Evolutionary conservation across 1,140 invertebrate species (phyloP).

Genomic region (Eumeta japonica): DNA sequence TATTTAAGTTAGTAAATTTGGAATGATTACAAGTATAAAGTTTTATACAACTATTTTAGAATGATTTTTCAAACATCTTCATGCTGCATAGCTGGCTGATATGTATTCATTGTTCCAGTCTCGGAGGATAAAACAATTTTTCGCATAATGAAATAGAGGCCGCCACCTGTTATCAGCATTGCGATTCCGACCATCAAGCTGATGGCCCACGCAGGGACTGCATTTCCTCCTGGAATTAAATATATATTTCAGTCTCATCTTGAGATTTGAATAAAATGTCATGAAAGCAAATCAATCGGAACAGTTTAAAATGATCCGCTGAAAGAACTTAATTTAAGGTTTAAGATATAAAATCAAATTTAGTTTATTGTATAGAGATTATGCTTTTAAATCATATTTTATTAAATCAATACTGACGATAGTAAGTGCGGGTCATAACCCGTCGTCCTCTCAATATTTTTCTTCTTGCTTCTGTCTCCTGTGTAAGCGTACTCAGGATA

Average conservation of each 20-base stretch:
- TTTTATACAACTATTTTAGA: too few relatives aligned
- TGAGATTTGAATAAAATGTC: too few relatives aligned
- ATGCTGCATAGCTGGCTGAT: slow-evolving; percentile 47
- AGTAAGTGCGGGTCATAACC: slow-evolving; percentile 71
- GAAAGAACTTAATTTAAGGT: too few relatives aligned
- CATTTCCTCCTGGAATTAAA: slow-evolving; percentile 64
- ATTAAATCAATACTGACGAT: too few relatives aligned
- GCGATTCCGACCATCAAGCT: slow-evolving; percentile 65
- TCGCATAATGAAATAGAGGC: slow-evolving; percentile 66
- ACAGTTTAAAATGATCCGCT: too few relatives aligned
- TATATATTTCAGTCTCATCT: too few relatives aligned
- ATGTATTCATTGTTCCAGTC: slow-evolving; percentile 37
- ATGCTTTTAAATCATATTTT: too few relatives aligned
- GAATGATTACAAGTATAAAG: too few relatives aligned
- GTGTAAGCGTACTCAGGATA: slow-evolving; percentile 61
- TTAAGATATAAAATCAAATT: too few relatives aligned
- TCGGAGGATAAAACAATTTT: slow-evolving; percentile 62
- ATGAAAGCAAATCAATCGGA: too few relatives aligned
- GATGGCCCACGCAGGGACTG: slow-evolving; percentile 72
- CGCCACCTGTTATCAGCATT: slow-evolving; percentile 65
- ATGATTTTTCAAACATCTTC: slow-evolving; percentile 32
- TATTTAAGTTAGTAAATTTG: too few relatives aligned
- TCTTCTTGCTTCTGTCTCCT: slow-evolving; percentile 69
- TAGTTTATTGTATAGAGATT: too few relatives aligned
- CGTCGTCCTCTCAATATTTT: slow-evolving; percentile 73